Conservation (phyloP, 2,113 vertebrate species). For the Kryptolebias marmoratus region DNA sequence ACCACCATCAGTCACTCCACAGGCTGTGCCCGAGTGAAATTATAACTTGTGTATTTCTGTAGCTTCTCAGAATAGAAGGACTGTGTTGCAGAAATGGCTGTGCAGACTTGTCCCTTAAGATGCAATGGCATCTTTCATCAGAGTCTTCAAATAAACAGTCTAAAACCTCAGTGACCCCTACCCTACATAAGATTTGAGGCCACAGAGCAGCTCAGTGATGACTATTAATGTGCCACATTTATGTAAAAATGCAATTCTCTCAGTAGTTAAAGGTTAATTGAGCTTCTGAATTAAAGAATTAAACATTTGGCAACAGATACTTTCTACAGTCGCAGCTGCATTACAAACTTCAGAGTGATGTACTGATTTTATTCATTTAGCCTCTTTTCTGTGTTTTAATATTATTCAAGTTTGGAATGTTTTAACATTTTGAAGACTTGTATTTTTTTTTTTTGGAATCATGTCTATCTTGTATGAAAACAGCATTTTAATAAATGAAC, state of each 20-base stretch:
- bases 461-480: no score
- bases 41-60: slow-evolving; percentile 69
- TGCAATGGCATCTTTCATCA: slow-evolving; percentile 23
- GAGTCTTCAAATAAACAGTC: slow-evolving; percentile 52
- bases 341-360: not conserved
- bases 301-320: not conserved
- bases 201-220: not conserved
- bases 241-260: slow-evolving; percentile 20
- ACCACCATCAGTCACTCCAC: slow-evolving; percentile 51
- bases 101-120: slow-evolving; percentile 38
- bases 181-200: not conserved
- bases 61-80: slow-evolving; percentile 71
- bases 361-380: not conserved
- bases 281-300: slow-evolving; percentile 3
- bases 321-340: slow-evolving; percentile 17
- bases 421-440: no score
- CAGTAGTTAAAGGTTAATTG: slow-evolving; percentile 8
- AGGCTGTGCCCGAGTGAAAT: slow-evolving; percentile 51
- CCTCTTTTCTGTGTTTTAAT: not conserved
- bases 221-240: slow-evolving; percentile 12
- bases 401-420: no score
- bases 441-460: no score
- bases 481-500: no score
- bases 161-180: slow-evolving; percentile 22
- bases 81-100: slow-evolving; percentile 25